Evolutionary conservation across 1,140 invertebrate species (phyloP), one percentile per base, ranked within the genome.

Genomic region (Psilanteris sp.): DNA sequence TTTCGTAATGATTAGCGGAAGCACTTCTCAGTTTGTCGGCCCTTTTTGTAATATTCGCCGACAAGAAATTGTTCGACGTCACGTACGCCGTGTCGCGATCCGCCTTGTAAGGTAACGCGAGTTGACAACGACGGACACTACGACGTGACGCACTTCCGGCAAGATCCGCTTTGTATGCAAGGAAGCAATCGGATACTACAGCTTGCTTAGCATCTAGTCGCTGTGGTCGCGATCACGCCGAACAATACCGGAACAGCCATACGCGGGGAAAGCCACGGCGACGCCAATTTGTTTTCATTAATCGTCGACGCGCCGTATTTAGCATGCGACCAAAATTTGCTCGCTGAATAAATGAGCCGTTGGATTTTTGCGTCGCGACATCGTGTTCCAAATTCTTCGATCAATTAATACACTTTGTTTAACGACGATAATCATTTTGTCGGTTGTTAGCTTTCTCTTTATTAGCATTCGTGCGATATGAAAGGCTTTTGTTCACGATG

Each of bases 201-300:
- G 81, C 85, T 86, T 87, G 85, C 85, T 87, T 85, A 85, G 83
- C 84, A 85, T 83, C 84, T 74, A 86, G 79, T 85, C 80, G 80
- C 57, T 76, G 46, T 57, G 48, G 32, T 54, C 39, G 66, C 59
- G 34, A 68, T 54, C 41, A 39, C 20, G 16, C 67, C 32, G 52
- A 48, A 68, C 44, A 50, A 41, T 50, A 68, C 64, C 52, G 52
- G 48, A 72, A 64, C 46, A 68, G 70, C 29, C 71, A 70, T 44
- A 55, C 32, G 29, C 55, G 29, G 43, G 41, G 50, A 64, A 50
- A 48, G 43, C 32, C 11, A 5, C 16, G 24, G 26, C 43, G 20
- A 41, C 14, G 27, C 27, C 37, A 14, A 64, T 64, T 64, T 44
- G 46, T 52, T 7, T n/a, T 6, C 22, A 16, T 48, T 48, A 37